phyloP scores from a whole-genome alignment of 1,140 invertebrate genomes.

The Trachelipus rathkii region DNA sequence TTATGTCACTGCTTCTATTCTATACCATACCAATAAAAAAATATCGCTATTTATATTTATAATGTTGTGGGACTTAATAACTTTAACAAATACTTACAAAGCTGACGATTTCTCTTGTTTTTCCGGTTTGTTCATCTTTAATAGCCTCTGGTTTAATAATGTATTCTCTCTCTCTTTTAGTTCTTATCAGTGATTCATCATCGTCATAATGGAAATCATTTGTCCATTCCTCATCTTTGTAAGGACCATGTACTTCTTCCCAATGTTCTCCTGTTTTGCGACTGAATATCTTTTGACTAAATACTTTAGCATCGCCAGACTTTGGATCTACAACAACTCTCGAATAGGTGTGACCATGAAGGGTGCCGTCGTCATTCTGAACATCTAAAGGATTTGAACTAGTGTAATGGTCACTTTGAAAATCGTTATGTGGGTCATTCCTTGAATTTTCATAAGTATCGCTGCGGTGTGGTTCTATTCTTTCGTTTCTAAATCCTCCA shows the following conservation, averaged over 20 bases:
- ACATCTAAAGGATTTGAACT: too few relatives aligned
- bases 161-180: slow-evolving; percentile 65
- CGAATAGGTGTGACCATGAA: slow-evolving; percentile 16
- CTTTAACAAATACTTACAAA: slow-evolving; percentile 59
- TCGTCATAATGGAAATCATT: not conserved
- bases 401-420: too few relatives aligned
- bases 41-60: too few relatives aligned
- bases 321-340: slow-evolving; percentile 28
- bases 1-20: too few relatives aligned
- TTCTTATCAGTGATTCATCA: slow-evolving; percentile 48
- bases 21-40: too few relatives aligned
- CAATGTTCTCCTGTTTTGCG: not conserved
- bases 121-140: slow-evolving; percentile 63
- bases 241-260: not conserved
- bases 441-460: too few relatives aligned
- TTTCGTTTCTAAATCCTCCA: not conserved
- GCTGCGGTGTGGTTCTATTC: not conserved
- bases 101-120: slow-evolving; percentile 66
- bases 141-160: slow-evolving; percentile 67
- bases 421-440: too few relatives aligned
- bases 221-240: not conserved
- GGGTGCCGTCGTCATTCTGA: not conserved
- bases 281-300: not conserved
- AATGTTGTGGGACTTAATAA: too few relatives aligned
- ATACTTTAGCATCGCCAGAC: slow-evolving; percentile 25